Percentiles rank a stretch among this genome's conserved stretches.
Evolutionary conservation across 2,888 invertebrate genomes (phyloP).

Genomic region (Meganola albula): DNA sequence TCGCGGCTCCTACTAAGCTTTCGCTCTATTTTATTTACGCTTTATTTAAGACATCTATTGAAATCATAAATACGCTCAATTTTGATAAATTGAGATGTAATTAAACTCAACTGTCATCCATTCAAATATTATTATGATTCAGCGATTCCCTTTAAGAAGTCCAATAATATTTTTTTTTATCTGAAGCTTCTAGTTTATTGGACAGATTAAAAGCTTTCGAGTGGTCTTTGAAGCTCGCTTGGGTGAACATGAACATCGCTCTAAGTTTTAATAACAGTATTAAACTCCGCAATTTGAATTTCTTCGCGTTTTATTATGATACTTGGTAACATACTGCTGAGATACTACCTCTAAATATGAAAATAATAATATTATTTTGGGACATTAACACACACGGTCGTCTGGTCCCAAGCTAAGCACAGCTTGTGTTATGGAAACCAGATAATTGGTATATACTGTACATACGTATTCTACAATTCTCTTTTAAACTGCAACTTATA

Average conservation of each 20-base stretch:
- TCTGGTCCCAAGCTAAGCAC: too few species aligned
- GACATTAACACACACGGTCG: too few species aligned
- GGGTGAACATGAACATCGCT: constrained; percentile 19
- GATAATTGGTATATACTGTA: too few species aligned
- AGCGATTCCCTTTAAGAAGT: constrained; percentile 27
- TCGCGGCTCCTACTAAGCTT: too few species aligned
- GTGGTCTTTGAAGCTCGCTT: constrained; percentile 10
- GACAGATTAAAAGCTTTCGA: constrained; percentile 45
- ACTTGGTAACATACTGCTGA: neutral
- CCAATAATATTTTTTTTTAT: constrained; percentile 46
- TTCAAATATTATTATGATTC: constrained; percentile 4
- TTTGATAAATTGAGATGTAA: too few species aligned
- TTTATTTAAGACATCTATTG: too few species aligned
- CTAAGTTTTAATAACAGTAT: constrained; percentile 18
- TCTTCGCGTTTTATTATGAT: constrained; percentile 2
- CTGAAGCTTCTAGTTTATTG: constrained; percentile 42
- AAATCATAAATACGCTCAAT: too few species aligned
- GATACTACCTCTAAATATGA: neutral
- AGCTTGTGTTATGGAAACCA: too few species aligned
- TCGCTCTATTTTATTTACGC: too few species aligned
- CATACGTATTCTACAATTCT: too few species aligned
- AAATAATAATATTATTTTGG: neutral
- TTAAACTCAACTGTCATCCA: neutral
- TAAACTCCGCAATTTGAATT: constrained; percentile 10
- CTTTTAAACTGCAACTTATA: too few species aligned